These are phyloP conservation scores for Lucinisca nassula DNA, from an alignment of 2,888 invertebrate species.

Conservation along the genomic window DNA sequence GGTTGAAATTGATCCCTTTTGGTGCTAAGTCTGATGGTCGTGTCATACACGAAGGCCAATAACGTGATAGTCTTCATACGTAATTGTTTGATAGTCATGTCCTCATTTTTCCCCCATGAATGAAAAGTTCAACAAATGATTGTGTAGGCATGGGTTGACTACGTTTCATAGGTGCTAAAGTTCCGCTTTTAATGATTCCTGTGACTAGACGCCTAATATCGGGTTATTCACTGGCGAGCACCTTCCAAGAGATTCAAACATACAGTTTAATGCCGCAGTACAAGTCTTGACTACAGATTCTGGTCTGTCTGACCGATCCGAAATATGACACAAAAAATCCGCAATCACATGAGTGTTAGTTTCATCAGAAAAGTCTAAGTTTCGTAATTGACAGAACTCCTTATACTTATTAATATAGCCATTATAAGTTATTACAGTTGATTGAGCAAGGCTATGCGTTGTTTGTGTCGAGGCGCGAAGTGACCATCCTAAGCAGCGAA, in stretches of 20 bases:
- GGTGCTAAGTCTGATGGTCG: slow-evolving; percentile 2
- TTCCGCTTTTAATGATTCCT: not conserved
- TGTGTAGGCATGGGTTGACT: not conserved
- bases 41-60: slow-evolving; percentile 4
- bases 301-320: not conserved
- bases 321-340: slow-evolving; percentile 2
- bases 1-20: not conserved
- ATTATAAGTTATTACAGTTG: slow-evolving; percentile 8
- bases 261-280: not conserved
- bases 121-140: not conserved
- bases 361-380: not conserved
- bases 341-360: not conserved
- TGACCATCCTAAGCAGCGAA: slow-evolving; percentile 16
- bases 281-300: not conserved
- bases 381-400: not conserved
- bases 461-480: not conserved
- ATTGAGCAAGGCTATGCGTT: not conserved
- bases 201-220: not conserved
- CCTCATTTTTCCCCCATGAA: not conserved
- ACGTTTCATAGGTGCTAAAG: not conserved
- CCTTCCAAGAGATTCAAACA: not conserved
- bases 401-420: slow-evolving; percentile 7
- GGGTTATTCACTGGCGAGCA: not conserved
- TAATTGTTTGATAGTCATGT: not conserved
- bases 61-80: not conserved